Evolutionary conservation across 2,797 vertebrate genomes (phyloP), one percentile per base, ranked within the genome.

Genomic region (Hypotaenidia okinawae): DNA sequence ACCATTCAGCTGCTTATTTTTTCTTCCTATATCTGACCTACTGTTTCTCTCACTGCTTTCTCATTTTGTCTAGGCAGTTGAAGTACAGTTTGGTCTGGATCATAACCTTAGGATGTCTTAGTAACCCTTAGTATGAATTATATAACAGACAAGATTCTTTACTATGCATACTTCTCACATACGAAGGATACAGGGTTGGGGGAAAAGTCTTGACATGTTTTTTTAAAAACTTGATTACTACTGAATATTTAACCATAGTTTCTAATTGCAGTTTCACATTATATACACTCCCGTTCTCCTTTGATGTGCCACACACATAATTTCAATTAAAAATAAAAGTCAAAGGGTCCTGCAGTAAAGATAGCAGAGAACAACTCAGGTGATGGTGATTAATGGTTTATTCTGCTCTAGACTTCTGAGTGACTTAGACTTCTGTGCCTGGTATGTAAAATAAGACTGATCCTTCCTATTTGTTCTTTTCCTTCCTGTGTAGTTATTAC

Each of bases 131-230:
- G 30, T 43, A 75, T 8, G 21, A 43, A 4, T 24, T 58, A 12
- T 70, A 57, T 83, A 72, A 62, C 5, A 13, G 8, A 57, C 17
- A 72, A 63, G 35, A 47, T 41, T 68, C 25, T 62, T 80, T 59
- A 63, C n/a, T 72, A 16, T 0, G 1, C 14, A 16, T 27, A n/a
- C n/a, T 79, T 55, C 16, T 76, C 45, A 35, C 0, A 1, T 13
- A 45, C 10, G 70, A 39, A 59, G 13, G 27, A 54, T 41, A 69
- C 14, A n/a, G 16, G 28, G 11, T 22, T 37, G 6, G 30, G 9
- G 11, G 19, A 75, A 54, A 66, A 4, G 15, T 19, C 21, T 84
- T 81, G 18, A 16, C 25, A 69, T 7, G 16, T 5, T 73, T 76
- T 62, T 57, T 68, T 12, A 51, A 39, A 27, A 80, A 73, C n/a